Base-by-base conservation (phyloP, 2,113 vertebrate genomes). In the Todiramphus saurophagus region DNA sequence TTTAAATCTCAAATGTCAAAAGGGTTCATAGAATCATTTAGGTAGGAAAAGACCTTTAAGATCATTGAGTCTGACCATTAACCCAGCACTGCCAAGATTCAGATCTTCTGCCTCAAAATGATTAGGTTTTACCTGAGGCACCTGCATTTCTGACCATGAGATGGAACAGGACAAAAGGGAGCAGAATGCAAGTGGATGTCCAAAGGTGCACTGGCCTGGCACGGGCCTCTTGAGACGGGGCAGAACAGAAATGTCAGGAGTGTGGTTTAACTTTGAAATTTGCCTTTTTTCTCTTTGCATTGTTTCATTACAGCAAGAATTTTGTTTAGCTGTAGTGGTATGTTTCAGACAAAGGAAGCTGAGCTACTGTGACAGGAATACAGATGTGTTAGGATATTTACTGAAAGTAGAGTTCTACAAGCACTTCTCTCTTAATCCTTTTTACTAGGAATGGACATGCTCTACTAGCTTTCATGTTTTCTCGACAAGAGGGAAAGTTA, bases 401-500 rank as follows among this genome's bases (percentile, higher is more conserved):
- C 17, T 25, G 50, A 31, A 58, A 39, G 39, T 31, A 28, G 24
- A 19, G 16, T 37, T 91, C 18, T 5, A 41, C 86, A 88, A 90
- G 28, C 74, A 56, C 62, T 85, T 95, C 80, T 50, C 27, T 24
- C 48, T 86, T 37, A 37, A 50, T 89, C 27, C 28, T 51, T 89
- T 92, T 76, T 35, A 30, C 46, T 97, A 99, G 99, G 98, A 99
- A 97, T 19, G 99, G 99, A 53, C 99, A 99, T 12, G 99, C 99
- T 86, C 98, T 99, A 11, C 98, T 99, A 98, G 99, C 99, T 6
- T 99, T 99, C 98, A 99, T 99, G 99, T 98, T 99, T 91, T 99
- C 99, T 14, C 98, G 99, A 48, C 99, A 99, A 96, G 99, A 99
- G 93, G 99, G 99, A 70, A 99, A 99, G 95, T 97, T 99, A 94